Evolutionary conservation across 2,797 vertebrate genomes (phyloP).

Genomic region (Chelidonichthys spinosus): DNA sequence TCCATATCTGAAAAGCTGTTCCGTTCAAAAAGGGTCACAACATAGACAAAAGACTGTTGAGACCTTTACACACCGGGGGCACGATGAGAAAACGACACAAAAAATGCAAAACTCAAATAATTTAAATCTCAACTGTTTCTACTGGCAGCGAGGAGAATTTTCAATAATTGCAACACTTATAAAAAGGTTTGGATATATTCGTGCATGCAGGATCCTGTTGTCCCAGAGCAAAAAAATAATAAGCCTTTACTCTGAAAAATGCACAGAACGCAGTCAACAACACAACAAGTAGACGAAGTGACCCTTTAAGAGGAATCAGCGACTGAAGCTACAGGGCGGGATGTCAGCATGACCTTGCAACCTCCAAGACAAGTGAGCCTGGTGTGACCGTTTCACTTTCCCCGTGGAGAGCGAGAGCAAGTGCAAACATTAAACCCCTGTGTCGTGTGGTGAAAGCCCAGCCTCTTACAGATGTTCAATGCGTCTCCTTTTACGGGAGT

Average conservation of each 20-base stretch:
- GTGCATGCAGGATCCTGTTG: background rate
- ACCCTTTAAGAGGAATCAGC: background rate
- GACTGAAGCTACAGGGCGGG: slow-evolving; percentile 29
- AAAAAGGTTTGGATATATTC: background rate
- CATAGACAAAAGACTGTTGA: background rate
- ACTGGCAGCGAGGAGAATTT: background rate
- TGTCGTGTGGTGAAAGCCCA: background rate
- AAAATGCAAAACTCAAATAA: background rate
- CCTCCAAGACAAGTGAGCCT: slow-evolving; percentile 21
- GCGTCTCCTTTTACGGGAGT: background rate
- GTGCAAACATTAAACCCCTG: slow-evolving; percentile 19
- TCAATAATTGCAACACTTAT: background rate
- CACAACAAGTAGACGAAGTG: background rate
- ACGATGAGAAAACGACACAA: background rate
- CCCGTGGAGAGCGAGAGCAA: background rate
- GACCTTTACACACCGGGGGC: background rate
- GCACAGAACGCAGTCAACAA: too few species aligned
- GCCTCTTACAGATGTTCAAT: slow-evolving; percentile 12
- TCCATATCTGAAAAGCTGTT: too few species aligned
- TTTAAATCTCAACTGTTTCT: background rate
- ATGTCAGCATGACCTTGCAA: slow-evolving; percentile 39
- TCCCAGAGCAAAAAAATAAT: background rate
- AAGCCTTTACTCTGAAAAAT: too few species aligned
- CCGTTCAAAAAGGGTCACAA: too few species aligned
- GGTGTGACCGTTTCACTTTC: slow-evolving; percentile 40